Percentiles rank a stretch among this genome's conserved stretches.
Conservation (phyloP, 1,140 invertebrate species). For the Parapsyche elsis region DNA sequence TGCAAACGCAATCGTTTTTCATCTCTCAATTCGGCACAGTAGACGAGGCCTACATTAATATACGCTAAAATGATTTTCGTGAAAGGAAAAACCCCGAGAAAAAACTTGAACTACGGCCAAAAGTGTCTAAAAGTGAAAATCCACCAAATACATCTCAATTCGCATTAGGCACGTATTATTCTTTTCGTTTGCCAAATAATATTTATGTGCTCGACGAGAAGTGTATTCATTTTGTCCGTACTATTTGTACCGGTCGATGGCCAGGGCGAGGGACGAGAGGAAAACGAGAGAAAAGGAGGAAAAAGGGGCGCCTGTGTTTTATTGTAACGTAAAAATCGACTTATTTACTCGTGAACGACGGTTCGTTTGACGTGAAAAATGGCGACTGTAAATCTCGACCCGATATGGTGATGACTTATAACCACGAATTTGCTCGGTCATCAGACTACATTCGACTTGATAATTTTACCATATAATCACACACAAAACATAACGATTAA, state of each 20-base stretch:
- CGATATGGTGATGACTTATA: slow-evolving; percentile 13
- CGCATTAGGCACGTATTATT: background rate
- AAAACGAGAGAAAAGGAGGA: background rate
- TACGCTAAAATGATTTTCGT: background rate
- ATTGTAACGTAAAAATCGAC: slow-evolving; percentile 27
- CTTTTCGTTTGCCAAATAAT: slow-evolving; percentile 3
- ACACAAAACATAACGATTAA: no score
- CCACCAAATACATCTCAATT: background rate
- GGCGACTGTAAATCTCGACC: background rate
- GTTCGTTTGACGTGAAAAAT: slow-evolving; percentile 23
- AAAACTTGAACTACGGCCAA: slow-evolving; percentile 27
- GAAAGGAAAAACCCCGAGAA: background rate
- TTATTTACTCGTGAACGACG: slow-evolving; percentile 32
- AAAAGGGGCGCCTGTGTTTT: background rate
- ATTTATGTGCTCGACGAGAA: background rate
- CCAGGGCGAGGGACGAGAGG: background rate
- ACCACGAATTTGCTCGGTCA: background rate
- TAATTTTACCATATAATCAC: no score
- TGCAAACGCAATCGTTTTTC: background rate
- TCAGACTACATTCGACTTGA: no score
- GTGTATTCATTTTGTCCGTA: slow-evolving; percentile 21
- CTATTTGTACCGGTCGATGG: background rate
- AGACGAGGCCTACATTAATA: background rate
- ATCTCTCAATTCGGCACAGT: background rate
- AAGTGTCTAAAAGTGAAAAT: background rate